phyloP scores from a whole-genome alignment of 2,888 invertebrate genomes.

The Tetragonisca angustula region DNA sequence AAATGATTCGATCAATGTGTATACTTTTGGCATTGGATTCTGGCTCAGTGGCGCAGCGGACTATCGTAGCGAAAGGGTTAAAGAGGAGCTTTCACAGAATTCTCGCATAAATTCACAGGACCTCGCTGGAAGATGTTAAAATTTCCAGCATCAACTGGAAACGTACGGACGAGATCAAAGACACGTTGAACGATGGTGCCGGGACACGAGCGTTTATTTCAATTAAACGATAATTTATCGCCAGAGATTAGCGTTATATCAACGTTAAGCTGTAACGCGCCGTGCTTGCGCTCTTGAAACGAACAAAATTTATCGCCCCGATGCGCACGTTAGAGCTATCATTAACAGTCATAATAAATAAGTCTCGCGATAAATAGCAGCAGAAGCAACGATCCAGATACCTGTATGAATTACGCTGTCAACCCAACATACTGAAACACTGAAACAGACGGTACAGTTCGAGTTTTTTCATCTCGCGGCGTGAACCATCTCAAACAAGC shows the following conservation, averaged over 20 bases:
- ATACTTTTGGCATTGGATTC: too few species aligned
- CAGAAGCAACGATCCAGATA: not conserved
- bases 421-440: not conserved
- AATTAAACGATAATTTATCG: conserved; percentile 22
- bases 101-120: conserved; percentile 1
- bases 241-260: not conserved
- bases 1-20: too few species aligned
- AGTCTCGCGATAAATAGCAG: not conserved
- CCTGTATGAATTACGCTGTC: not conserved
- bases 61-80: too few species aligned
- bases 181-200: conserved; percentile 8
- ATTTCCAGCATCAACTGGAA: not conserved
- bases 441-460: not conserved
- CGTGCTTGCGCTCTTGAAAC: not conserved
- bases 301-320: conserved; percentile 4
- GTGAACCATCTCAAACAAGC: too few species aligned
- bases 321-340: not conserved
- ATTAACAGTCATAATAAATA: conserved; percentile 16
- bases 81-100: conserved; percentile 2
- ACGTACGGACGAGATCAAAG: conserved; percentile 3
- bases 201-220: conserved; percentile 12
- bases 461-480: not conserved
- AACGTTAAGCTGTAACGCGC: not conserved
- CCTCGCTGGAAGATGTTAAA: not conserved
- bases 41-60: too few species aligned